Conservation (phyloP, 37 sponge, comb jelly and placozoan genomes). For the Halisarca cf. caerulea region DNA sequence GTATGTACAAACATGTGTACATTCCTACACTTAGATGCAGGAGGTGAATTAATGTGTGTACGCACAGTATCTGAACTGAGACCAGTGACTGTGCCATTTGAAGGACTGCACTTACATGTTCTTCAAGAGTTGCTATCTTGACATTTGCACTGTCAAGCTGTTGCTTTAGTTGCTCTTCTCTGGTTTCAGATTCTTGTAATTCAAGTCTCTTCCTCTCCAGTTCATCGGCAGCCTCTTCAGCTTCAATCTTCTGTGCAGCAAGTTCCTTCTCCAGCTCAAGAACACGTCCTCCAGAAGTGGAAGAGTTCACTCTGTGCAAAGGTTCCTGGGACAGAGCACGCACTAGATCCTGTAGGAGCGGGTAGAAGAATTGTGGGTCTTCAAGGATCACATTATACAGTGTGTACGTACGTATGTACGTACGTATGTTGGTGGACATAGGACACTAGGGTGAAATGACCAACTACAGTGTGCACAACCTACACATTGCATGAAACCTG, state of each 20-base stretch:
- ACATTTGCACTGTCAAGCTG: constrained; percentile 5
- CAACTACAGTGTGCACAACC: no score
- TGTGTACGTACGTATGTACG: no score
- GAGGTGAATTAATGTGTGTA: background rate
- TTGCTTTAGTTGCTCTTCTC: constrained; percentile 28
- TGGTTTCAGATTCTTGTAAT: constrained; percentile 26
- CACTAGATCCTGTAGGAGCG: no score
- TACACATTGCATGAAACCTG: no score
- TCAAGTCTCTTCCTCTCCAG: constrained; percentile 57
- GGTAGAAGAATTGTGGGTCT: no score
- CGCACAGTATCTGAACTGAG: background rate
- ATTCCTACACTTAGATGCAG: background rate
- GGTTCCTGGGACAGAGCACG: background rate
- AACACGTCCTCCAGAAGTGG: background rate
- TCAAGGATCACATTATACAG: no score
- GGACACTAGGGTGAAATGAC: no score
- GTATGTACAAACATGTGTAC: no score
- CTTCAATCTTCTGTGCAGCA: constrained; percentile 42
- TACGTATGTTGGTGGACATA: no score
- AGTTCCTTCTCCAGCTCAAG: constrained; percentile 40
- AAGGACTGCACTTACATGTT: constrained; percentile 18
- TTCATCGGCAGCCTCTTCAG: constrained; percentile 37
- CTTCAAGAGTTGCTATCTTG: background rate
- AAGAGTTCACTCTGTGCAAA: background rate
- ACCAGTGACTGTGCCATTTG: background rate